Evolutionary conservation across 2,888 invertebrate species (phyloP).

Genomic region (Ametastegia equiseti): DNA sequence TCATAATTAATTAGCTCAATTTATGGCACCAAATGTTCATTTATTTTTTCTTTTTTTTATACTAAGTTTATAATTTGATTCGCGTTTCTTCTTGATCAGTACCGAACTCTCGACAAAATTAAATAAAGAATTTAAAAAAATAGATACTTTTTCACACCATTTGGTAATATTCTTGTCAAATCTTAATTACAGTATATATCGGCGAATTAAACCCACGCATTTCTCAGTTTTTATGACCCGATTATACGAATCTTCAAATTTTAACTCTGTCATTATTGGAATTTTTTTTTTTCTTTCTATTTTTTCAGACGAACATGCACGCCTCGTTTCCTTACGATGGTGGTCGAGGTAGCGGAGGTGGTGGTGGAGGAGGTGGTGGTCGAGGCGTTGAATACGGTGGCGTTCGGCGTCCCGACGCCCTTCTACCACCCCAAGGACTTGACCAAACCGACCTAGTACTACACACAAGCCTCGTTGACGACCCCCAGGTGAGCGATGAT

Average conservation of each 20-base stretch:
- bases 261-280: too few species aligned
- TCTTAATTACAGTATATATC: background rate
- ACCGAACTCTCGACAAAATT: too few species aligned
- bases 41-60: too few species aligned
- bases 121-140: background rate
- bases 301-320: slow-evolving; percentile 77
- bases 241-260: background rate
- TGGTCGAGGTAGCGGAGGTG: slow-evolving; percentile 73
- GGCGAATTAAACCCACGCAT: background rate
- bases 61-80: too few species aligned
- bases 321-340: slow-evolving; percentile 77
- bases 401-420: slow-evolving; percentile 73
- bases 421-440: slow-evolving; percentile 73
- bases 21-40: background rate
- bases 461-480: slow-evolving; percentile 74
- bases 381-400: slow-evolving; percentile 71
- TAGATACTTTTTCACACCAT: too few species aligned
- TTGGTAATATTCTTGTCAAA: background rate
- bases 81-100: too few species aligned
- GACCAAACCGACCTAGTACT: slow-evolving; percentile 74
- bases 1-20: slow-evolving; percentile 19
- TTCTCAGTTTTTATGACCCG: background rate
- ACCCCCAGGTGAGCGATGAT: slow-evolving; percentile 76
- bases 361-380: slow-evolving; percentile 65
- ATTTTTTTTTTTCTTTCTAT: slow-evolving; percentile 2